Conservation (phyloP, 2,888 invertebrate genomes). For the Acrocyrtus sp. region DNA sequence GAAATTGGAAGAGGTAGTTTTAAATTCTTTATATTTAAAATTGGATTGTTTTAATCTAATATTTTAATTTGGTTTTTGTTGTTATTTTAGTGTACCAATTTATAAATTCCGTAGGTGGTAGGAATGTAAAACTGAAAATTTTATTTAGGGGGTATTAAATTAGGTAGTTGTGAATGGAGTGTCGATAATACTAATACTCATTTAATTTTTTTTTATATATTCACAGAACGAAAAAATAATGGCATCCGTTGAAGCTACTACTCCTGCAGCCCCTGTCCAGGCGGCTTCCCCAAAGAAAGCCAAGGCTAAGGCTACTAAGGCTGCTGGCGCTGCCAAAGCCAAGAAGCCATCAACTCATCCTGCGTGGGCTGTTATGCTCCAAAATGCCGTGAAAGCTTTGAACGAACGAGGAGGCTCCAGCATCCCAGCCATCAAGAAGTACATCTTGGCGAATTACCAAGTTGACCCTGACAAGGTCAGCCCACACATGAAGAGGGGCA, state of each 20-base stretch:
- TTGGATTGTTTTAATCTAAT: too few species aligned
- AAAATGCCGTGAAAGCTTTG: conserved; percentile 52
- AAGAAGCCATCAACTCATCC: conserved; percentile 44
- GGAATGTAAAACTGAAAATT: neutral
- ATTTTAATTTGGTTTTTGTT: too few species aligned
- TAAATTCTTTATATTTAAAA: too few species aligned
- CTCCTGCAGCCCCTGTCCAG: conserved; percentile 10
- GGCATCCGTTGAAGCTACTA: conserved; percentile 32
- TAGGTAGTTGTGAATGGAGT: neutral
- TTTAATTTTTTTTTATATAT: neutral
- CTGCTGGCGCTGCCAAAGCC: neutral
- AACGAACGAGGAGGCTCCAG: conserved; percentile 57
- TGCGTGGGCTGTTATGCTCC: conserved; percentile 55
- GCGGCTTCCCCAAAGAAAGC: conserved; percentile 32
- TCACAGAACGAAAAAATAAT: too few species aligned
- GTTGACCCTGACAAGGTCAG: conserved; percentile 51
- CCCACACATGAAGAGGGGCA: conserved; percentile 48
- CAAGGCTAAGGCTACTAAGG: conserved; percentile 30
- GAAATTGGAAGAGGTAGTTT: too few species aligned
- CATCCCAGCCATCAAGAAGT: conserved; percentile 58
- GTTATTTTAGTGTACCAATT: neutral
- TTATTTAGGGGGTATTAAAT: too few species aligned
- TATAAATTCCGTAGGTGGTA: neutral
- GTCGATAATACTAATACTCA: neutral
- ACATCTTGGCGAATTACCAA: conserved; percentile 55